Base-by-base conservation (phyloP, 2,888 invertebrate species). In the Zygogramma bicolorata region DNA sequence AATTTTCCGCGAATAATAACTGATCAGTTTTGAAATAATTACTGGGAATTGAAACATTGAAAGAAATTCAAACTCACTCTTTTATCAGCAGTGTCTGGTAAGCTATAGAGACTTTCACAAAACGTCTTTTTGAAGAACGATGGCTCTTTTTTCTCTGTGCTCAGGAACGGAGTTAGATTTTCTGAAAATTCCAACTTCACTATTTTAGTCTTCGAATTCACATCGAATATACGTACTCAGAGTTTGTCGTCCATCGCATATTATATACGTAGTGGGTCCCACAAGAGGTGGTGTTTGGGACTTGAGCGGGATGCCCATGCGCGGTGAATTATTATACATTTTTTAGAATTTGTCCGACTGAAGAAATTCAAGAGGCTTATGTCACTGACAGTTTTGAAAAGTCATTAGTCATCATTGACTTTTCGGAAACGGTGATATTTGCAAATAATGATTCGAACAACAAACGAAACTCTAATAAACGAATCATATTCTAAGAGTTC, bases 161-260 rank as follows among this genome's bases (percentile, higher is more conserved):
- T 77, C 22, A 79, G 53, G 57, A 80, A 80, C 7, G 80, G 79
- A 0, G 66, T 77, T 34, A 59, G 63, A 49, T 79, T 76, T 20
- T 63, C 77, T 77, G 25, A 13, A 75, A 73, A 58, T 62, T 13
- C 34, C 2, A 25, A 18, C 15, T 7, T 25, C 6, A 49, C 25
- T 22, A 5, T n/a, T 27, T 60, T 53, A 57, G 59, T 29, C 53
- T 5, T 34, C 3, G 27, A 59, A 46, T 27, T 18, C 7, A 13
- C 13, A 7, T 31, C 18, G 22, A 40, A 22, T 13, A 27, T 25
- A 66, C 66, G 58, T 59, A 73, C 73, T 31, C 10, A 70, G 29
- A n/a, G 22, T 29, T 20, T 72, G 38, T 40, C 62, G 31, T 15
- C 57, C 66, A 18, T 68, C 65, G 8, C 70, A 65, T 42, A 74